phyloP scores from a whole-genome alignment of 2,113 vertebrate genomes.

The Grus americana region DNA sequence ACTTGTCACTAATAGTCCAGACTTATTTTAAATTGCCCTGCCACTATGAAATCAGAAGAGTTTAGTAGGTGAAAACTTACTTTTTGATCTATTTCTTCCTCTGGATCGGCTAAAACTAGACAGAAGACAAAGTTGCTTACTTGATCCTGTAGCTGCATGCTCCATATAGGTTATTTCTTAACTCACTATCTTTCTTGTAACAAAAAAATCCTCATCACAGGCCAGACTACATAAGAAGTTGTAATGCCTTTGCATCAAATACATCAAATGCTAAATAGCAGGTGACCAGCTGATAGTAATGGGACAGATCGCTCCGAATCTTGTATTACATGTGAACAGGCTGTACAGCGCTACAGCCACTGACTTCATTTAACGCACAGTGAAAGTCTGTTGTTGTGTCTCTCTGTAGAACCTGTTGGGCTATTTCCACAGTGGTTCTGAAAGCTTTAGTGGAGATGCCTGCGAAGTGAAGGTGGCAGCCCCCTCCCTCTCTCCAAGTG shows the following conservation, averaged over 20 bases:
- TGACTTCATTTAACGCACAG: neutral
- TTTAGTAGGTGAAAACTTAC: neutral
- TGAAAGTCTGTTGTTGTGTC: constrained; percentile 30
- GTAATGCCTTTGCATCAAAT: neutral
- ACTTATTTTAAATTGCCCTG: neutral
- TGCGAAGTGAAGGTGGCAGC: constrained; percentile 98
- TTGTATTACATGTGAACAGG: neutral
- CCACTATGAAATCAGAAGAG: neutral
- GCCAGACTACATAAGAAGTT: neutral
- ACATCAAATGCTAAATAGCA: neutral
- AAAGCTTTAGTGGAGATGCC: constrained; percentile 92
- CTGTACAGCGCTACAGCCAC: neutral
- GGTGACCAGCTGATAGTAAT: neutral
- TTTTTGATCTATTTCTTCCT: neutral
- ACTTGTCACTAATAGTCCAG: neutral
- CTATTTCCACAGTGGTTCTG: constrained; percentile 92
- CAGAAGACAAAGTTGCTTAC: neutral
- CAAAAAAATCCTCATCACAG: neutral
- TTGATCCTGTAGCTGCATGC: neutral
- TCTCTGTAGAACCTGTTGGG: constrained; percentile 88
- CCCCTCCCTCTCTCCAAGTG: constrained; percentile 87
- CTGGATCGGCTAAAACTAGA: neutral
- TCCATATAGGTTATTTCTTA: neutral
- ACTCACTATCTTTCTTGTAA: neutral
- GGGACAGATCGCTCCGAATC: neutral